These are phyloP conservation scores for Oryzias celebensis DNA, from an alignment of 2,113 vertebrate species.

Conservation along the genomic window DNA sequence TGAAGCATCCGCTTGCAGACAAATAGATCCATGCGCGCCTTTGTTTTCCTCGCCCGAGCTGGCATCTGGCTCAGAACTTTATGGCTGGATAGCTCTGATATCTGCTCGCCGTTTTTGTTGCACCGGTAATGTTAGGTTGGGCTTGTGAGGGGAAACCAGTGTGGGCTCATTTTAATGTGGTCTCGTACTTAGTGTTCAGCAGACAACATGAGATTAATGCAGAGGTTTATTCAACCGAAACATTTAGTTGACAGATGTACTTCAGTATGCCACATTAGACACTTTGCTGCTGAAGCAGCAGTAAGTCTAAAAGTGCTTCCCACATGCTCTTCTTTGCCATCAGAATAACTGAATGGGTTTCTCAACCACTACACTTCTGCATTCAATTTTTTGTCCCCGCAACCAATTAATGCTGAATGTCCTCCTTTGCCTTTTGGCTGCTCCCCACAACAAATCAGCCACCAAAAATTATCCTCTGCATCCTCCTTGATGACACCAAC, in stretches of 20 bases:
- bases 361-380: background rate
- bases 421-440: no score
- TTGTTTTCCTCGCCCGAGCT: no score
- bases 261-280: slow-evolving; percentile 28
- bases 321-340: background rate
- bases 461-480: no score
- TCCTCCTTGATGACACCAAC: no score
- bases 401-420: background rate
- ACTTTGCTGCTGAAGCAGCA: background rate
- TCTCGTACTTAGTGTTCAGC: slow-evolving; percentile 38
- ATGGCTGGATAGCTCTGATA: no score
- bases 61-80: no score
- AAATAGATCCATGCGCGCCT: no score
- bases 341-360: slow-evolving; percentile 22
- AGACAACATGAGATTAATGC: slow-evolving; percentile 50
- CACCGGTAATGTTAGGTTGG: no score
- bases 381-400: background rate
- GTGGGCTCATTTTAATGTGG: slow-evolving; percentile 1
- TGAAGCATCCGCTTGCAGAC: no score
- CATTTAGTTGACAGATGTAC: slow-evolving; percentile 23
- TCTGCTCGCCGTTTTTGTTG: no score
- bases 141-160: background rate
- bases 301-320: background rate
- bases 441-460: no score
- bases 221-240: slow-evolving; percentile 9